Conservation (phyloP, 2,888 invertebrate genomes). For the Ennomos quercinarius region DNA sequence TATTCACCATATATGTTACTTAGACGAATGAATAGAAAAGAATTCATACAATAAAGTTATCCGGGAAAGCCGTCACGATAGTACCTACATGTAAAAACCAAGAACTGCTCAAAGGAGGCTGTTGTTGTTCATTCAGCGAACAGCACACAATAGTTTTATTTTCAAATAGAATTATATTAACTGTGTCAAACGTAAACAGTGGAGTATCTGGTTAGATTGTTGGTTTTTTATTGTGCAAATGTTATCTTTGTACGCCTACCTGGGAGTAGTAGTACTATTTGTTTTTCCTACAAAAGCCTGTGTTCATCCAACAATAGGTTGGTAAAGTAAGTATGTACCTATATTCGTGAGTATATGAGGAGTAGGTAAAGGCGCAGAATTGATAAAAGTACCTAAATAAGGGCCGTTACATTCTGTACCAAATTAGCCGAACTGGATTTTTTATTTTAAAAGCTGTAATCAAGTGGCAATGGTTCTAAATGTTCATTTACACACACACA, state of each 20-base stretch:
- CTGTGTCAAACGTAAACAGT: slow-evolving; percentile 29
- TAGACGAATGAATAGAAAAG: not conserved
- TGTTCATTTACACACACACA: too few species aligned
- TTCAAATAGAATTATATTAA: slow-evolving; percentile 2
- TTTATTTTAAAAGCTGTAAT: too few species aligned
- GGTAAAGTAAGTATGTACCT: too few species aligned
- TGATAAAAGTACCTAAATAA: too few species aligned
- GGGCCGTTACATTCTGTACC: too few species aligned
- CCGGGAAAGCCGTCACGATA: not conserved
- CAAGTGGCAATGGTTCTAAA: too few species aligned
- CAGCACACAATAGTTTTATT: slow-evolving; percentile 37
- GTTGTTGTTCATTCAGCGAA: slow-evolving; percentile 3
- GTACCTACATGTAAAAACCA: not conserved
- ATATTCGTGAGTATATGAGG: too few species aligned
- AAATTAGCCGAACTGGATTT: too few species aligned
- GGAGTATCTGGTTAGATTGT: slow-evolving; percentile 27
- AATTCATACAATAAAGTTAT: slow-evolving; percentile 1
- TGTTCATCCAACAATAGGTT: slow-evolving; percentile 8
- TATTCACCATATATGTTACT: too few species aligned
- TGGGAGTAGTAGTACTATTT: slow-evolving; percentile 13
- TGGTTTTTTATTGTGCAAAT: slow-evolving; percentile 32
- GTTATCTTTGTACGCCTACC: slow-evolving; percentile 1
- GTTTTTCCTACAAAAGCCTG: slow-evolving; percentile 12
- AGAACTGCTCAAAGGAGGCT: slow-evolving; percentile 1
- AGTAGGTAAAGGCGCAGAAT: too few species aligned